Conservation (phyloP, 2,888 invertebrate genomes). For the Nymphalis urticae region DNA sequence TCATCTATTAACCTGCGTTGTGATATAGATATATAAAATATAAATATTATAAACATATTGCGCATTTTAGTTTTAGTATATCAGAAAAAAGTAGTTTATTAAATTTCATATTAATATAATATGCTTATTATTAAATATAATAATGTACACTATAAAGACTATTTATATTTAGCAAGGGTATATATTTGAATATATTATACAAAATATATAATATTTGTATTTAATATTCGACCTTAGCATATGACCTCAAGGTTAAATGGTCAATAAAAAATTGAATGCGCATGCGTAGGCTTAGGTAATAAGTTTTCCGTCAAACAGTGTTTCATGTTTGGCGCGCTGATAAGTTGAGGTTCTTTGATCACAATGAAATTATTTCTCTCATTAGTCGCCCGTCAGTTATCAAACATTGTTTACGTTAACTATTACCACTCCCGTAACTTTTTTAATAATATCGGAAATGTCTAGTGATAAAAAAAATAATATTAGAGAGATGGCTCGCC, state of each 20-base stretch:
- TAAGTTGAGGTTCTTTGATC: conserved; percentile 61
- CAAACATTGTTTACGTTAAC: conserved; percentile 59
- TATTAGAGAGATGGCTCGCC: conserved; percentile 78
- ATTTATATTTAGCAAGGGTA: no score
- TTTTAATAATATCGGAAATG: conserved; percentile 58
- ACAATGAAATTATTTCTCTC: conserved; percentile 74
- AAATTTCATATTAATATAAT: no score
- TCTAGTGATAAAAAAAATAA: conserved; percentile 60
- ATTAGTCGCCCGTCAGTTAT: conserved; percentile 64
- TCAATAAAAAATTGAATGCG: conserved; percentile 63
- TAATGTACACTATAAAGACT: no score
- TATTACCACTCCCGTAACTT: conserved; percentile 38
- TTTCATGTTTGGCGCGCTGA: conserved; percentile 76
- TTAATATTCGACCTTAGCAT: conserved; percentile 57
- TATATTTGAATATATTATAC: neutral
- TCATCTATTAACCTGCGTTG: no score
- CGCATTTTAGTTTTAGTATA: no score
- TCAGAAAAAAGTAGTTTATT: no score
- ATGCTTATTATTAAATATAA: no score
- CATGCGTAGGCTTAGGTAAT: conserved; percentile 65
- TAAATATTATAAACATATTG: no score
- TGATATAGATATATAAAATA: no score
- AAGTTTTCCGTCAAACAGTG: conserved; percentile 61
- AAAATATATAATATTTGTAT: neutral
- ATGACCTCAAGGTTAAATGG: conserved; percentile 59